Evolutionary conservation across 1,140 invertebrate species (phyloP).

Genomic region (Zophobas atratus): DNA sequence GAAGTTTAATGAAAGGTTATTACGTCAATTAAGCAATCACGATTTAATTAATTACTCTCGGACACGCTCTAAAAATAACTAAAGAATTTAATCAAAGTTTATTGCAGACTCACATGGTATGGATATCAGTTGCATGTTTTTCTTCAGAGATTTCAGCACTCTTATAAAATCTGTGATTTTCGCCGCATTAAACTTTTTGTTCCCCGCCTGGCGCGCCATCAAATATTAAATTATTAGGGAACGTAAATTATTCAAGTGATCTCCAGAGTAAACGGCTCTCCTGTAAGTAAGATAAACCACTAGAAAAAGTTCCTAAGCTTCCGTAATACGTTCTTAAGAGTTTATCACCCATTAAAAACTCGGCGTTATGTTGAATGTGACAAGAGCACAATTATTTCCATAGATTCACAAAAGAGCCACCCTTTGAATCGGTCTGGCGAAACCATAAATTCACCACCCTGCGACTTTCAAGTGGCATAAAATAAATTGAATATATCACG

Average conservation of each 20-base stretch:
- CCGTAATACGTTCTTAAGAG: slow-evolving; percentile 18
- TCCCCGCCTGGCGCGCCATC: background rate
- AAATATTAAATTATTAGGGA: slow-evolving; percentile 31
- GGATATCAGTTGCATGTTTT: too few relatives aligned
- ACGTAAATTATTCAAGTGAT: slow-evolving; percentile 32
- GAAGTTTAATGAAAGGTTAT: too few relatives aligned
- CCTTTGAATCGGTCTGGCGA: background rate
- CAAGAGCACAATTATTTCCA: slow-evolving; percentile 19
- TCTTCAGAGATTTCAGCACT: too few relatives aligned
- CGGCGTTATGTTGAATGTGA: slow-evolving; percentile 8
- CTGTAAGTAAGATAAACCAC: slow-evolving; percentile 29
- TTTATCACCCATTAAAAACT: slow-evolving; percentile 18
- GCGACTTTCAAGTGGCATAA: background rate
- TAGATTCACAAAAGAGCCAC: background rate
- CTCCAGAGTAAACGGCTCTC: slow-evolving; percentile 3
- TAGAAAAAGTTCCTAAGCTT: slow-evolving; percentile 32
- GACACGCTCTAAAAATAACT: too few relatives aligned
- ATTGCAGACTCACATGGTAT: too few relatives aligned
- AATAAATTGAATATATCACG: slow-evolving; percentile 29
- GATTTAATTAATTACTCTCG: too few relatives aligned
- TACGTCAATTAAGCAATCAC: too few relatives aligned
- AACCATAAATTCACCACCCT: background rate
- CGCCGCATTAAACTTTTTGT: background rate
- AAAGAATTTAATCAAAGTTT: too few relatives aligned
- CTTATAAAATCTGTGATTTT: too few relatives aligned